Evolutionary conservation across 2,888 invertebrate species (phyloP), one percentile per base, ranked within the genome.

Genomic region (Cyclophora albipunctata): DNA sequence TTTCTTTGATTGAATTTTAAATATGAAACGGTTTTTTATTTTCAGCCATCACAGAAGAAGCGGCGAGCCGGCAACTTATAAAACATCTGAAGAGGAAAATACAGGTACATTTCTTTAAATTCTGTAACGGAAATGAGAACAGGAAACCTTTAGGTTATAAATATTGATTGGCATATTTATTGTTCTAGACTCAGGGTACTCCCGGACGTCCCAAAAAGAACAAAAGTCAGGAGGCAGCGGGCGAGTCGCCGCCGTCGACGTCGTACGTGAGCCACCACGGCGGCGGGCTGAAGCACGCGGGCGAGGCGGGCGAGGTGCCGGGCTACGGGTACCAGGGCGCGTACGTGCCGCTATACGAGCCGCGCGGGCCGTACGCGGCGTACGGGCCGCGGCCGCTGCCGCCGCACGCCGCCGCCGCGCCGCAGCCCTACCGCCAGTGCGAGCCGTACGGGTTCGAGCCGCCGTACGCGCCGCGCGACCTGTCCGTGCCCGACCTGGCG

Each of bases 1-100:
- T 20, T 20, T 20, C 2, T 20, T 20, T 20, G 20, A 20, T 20
- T 20, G 20, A 20, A 20, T 20, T 20, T n/a, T 1, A 2, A 20
- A 20, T 20, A 1, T 20, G 20, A 20, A 20, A 20, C 2, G 1
- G 20, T 20, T 20, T 20, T 53, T 37, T 54, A 35, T 41, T 71
- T 69, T 34, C 64, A 81, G 81, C 69, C 46, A 64, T 76, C 46
- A 53, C 73, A 37, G 87, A 87, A 35, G 87, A 87, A 35, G 60
- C 75, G 34, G 66, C 79, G 20, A 84, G 82, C 60, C 74, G 81
- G 50, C 87, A 85, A 47, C 62, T 87, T 42, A 79, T 89, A 60
- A 87, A 84, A 53, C 87, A 87, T 53, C 67, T 89, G 3, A 89
- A 89, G 62, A 73, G 89, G 57, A 89, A 89, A 70, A 75, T 89